Percentiles rank a stretch among this genome's conserved stretches.
These are phyloP conservation scores for Manis javanica DNA, from an alignment of 2,797 vertebrate genomes.

Conservation along the genomic window DNA sequence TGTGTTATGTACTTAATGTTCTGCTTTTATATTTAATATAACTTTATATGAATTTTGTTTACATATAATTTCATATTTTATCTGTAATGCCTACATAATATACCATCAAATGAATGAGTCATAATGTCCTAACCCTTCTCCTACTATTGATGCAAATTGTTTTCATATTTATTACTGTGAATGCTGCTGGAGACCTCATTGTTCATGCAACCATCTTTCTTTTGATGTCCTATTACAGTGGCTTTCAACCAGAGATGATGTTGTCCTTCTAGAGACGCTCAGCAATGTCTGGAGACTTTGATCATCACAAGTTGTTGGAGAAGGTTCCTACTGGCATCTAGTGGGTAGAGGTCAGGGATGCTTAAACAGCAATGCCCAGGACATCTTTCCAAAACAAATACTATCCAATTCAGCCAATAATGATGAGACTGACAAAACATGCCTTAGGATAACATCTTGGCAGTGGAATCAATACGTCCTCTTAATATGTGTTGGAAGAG, in stretches of 20 bases:
- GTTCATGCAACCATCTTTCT: neutral
- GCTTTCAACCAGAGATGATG: neutral
- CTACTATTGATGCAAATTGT: neutral
- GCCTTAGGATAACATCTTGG: neutral
- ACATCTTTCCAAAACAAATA: neutral
- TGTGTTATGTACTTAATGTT: neutral
- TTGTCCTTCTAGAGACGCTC: neutral
- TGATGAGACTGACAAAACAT: neutral
- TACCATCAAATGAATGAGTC: neutral
- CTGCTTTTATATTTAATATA: neutral
- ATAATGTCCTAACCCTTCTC: neutral
- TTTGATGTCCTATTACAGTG: neutral
- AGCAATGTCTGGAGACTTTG: neutral
- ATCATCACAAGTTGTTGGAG: neutral
- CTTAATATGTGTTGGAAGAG: neutral
- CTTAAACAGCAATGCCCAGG: neutral
- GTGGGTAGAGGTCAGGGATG: neutral
- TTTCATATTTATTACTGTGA: neutral
- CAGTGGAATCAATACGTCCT: neutral
- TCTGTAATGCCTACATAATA: neutral
- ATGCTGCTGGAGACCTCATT: neutral
- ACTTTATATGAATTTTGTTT: neutral
- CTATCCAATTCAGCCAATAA: neutral
- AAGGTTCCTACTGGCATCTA: neutral
- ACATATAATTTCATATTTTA: neutral